phyloP scores from a whole-genome alignment of 2,113 vertebrate species.

The Platysternon megacephalum region DNA sequence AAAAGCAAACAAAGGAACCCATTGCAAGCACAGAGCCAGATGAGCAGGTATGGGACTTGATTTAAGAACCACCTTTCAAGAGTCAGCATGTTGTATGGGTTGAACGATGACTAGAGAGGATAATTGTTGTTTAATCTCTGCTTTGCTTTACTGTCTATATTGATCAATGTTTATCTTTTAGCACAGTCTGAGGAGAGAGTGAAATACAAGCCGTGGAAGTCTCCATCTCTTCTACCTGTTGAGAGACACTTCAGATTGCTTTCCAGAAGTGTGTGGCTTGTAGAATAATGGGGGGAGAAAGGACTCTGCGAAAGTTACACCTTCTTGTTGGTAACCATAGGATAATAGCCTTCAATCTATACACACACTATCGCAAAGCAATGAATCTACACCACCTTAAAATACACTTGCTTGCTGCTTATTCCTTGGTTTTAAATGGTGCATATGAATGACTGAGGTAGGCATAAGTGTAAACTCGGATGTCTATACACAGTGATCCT shows the following conservation, averaged over 20 bases:
- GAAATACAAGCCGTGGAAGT: not conserved
- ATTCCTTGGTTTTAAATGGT: not conserved
- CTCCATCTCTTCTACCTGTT: not conserved
- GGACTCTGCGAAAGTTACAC: not conserved
- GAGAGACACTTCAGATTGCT: not conserved
- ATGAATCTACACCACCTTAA: no score
- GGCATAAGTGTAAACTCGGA: no score
- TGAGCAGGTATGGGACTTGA: not conserved
- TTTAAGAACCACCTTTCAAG: not conserved
- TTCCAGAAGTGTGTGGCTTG: not conserved
- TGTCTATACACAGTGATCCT: no score
- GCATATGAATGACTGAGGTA: not conserved
- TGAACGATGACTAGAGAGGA: not conserved
- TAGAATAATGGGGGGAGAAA: not conserved
- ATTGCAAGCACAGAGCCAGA: not conserved
- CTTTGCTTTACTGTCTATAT: constrained; percentile 5
- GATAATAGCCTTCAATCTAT: no score
- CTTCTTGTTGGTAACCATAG: not conserved
- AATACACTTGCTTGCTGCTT: no score
- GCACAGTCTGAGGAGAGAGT: not conserved
- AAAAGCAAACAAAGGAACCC: not conserved
- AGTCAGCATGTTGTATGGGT: not conserved
- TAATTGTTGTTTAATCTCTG: not conserved
- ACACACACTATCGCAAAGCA: no score
- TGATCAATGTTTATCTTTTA: not conserved